These are phyloP conservation scores for Pterocles orientalis DNA, from an alignment of 2,113 vertebrate species.

Conservation along the genomic window DNA sequence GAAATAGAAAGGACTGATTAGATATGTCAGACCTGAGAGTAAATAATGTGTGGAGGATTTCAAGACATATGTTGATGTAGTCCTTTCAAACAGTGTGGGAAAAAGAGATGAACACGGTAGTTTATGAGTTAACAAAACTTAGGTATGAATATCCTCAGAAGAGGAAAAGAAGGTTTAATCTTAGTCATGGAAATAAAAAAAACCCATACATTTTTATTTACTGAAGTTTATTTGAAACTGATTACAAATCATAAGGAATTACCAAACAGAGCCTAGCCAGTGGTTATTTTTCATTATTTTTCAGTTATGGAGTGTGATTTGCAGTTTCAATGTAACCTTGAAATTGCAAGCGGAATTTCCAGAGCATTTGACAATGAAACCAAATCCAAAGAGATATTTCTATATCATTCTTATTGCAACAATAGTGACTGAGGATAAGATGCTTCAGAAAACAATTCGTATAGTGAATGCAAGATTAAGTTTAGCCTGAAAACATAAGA, in stretches of 20 bases:
- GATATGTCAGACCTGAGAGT: not conserved
- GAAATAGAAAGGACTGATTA: not conserved
- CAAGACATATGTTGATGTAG: not conserved
- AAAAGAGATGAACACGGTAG: not conserved
- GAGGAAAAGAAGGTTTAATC: not conserved
- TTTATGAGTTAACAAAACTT: slow-evolving; percentile 7
- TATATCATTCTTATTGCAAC: not conserved
- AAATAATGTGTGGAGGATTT: not conserved
- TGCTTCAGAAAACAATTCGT: not conserved
- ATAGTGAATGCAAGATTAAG: not conserved
- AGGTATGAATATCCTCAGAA: not conserved
- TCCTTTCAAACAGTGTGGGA: not conserved
- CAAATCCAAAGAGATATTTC: not conserved
- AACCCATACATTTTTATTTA: slow-evolving; percentile 27
- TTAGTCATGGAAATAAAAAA: slow-evolving; percentile 17
- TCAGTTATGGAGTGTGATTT: slow-evolving; percentile 7
- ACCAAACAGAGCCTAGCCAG: not conserved
- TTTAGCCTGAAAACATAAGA: not conserved
- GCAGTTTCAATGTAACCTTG: not conserved
- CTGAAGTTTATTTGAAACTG: slow-evolving; percentile 12
- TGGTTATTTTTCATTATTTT: slow-evolving; percentile 45
- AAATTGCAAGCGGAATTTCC: slow-evolving; percentile 12
- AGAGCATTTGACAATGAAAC: not conserved
- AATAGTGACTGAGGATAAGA: not conserved
- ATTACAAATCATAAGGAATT: slow-evolving; percentile 45